These are phyloP conservation scores for Nycticryphes semicollaris DNA, from an alignment of 2,113 vertebrate genomes.

Conservation along the genomic window DNA sequence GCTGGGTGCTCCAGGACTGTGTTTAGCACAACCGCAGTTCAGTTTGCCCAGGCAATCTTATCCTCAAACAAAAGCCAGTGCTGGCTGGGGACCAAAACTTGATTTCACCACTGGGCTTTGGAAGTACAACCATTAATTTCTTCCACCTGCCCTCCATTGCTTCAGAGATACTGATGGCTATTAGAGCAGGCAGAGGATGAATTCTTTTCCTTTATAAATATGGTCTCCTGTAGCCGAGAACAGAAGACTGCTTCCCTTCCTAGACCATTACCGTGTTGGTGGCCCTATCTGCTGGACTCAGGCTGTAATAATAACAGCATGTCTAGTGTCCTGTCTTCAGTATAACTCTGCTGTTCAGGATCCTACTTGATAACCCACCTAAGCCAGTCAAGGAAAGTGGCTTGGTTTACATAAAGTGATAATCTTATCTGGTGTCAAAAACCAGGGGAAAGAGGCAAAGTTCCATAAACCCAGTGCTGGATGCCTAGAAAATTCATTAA, in stretches of 20 bases:
- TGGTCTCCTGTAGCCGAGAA: rapidly evolving
- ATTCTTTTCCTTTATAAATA: too few relatives aligned
- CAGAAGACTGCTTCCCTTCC: background rate
- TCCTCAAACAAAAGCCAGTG: background rate
- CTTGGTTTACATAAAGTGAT: background rate
- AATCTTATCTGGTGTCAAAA: background rate
- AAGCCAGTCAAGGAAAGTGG: background rate
- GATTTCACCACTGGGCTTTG: rapidly evolving
- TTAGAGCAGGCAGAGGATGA: background rate
- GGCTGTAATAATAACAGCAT: background rate
- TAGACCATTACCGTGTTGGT: rapidly evolving
- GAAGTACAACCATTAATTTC: rapidly evolving
- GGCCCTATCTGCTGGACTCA: background rate
- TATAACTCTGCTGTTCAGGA: background rate
- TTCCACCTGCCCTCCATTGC: background rate
- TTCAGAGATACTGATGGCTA: background rate
- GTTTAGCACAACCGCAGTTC: too few relatives aligned
- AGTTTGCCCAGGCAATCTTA: background rate
- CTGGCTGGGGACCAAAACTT: rapidly evolving
- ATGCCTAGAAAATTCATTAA: constrained; percentile 27
- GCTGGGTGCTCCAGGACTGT: background rate
- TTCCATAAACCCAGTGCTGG: background rate
- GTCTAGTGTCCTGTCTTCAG: background rate
- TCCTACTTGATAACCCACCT: background rate
- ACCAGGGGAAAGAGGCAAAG: background rate